Conservation (phyloP, 2,113 vertebrate genomes). For the Neodon shergylaensis region DNA sequence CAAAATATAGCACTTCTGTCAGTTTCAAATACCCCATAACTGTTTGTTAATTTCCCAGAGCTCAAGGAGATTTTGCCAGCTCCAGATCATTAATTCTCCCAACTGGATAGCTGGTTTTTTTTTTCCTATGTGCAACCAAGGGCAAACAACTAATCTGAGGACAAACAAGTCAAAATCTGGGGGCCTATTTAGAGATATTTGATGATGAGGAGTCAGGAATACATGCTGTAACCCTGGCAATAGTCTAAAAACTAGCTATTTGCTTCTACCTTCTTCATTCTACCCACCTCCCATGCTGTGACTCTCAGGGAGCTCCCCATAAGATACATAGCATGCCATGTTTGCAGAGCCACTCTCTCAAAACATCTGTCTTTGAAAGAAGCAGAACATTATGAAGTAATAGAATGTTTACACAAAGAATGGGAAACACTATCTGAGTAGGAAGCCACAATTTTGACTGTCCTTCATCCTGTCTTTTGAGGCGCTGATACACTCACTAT, state of each 20-base stretch:
- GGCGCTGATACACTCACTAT: neutral
- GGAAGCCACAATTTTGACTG: neutral
- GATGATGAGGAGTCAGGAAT: neutral
- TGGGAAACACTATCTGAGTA: neutral
- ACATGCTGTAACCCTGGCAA: neutral
- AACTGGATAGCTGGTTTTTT: neutral
- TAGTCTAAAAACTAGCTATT: neutral
- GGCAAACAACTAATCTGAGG: neutral
- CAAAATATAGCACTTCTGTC: conserved; percentile 66
- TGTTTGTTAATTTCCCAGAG: conserved; percentile 58
- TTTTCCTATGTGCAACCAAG: neutral
- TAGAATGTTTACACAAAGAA: neutral
- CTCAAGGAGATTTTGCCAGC: conserved; percentile 18
- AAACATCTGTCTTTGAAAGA: neutral
- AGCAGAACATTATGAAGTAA: neutral
- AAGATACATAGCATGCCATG: neutral
- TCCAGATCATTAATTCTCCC: conserved; percentile 9
- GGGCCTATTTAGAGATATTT: neutral
- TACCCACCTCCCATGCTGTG: neutral
- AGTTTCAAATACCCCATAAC: conserved; percentile 48
- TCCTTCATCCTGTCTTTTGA: neutral
- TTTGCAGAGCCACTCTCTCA: neutral
- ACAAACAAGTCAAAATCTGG: neutral
- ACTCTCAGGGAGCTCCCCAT: neutral
- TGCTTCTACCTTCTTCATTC: too few relatives aligned